Base-by-base conservation (phyloP, 2,888 invertebrate genomes). In the Spodoptera exigua region DNA sequence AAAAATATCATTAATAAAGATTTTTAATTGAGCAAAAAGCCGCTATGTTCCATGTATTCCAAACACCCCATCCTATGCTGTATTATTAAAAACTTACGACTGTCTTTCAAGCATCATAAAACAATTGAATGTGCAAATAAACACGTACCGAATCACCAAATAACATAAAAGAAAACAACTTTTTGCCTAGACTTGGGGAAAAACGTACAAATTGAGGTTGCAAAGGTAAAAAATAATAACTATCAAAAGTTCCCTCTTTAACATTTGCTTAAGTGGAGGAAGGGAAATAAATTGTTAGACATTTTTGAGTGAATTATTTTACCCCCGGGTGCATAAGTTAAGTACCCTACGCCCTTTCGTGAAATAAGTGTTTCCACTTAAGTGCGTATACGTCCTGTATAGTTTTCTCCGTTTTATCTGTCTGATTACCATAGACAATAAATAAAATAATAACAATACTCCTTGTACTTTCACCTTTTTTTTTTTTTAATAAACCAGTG, bases 261-360 rank as follows among this genome's bases (percentile, higher is more conserved):
- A 80, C 80, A 84, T 83, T 83, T 80, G 65, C 76, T 76, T 76
- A 72, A 69, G 64, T 67, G 80, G 68, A 65, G 73, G 72, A 59
- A 70, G 77, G 75, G 72, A 76, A 82, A 83, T 80, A 81, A 85
- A 85, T 84, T 85, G 80, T 79, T 79, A 83, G 79, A 81, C 83
- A 78, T 86, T 85, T 84, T 80, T 80, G 76, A 80, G 78, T 79
- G 81, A 83, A 83, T 80, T 82, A 87, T 85, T 79, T 82, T 79
- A 80, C 87, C 85, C 86, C 68, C 47, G 87, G 84, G 88, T 79
- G 74, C 73, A 84, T 82, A 80, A 79, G 80, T 80, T 81, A 81
- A 80, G 81, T 80, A 83, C 82, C 78, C 71, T 74, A 74, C 78
- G 73, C 78, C 78, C 78, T 79, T 76, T 70, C 54, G 40, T 47